phyloP scores from a whole-genome alignment of 2,113 vertebrate genomes.

The Dipodomys spectabilis region DNA sequence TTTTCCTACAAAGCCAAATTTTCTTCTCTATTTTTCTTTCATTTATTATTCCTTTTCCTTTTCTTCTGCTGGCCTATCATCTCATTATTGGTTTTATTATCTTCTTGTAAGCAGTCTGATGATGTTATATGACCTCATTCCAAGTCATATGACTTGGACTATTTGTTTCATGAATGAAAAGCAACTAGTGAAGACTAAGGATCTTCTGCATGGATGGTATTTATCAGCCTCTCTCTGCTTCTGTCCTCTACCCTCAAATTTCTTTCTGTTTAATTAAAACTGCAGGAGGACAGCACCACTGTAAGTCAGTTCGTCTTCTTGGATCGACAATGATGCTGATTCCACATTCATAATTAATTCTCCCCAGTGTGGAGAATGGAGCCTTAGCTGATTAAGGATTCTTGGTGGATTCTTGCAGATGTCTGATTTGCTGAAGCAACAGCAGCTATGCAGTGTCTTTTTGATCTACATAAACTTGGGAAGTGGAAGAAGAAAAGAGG shows the following conservation, averaged over 20 bases:
- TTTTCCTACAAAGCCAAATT: neutral
- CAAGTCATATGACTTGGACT: neutral
- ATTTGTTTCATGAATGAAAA: conserved; percentile 40
- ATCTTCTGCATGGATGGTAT: neutral
- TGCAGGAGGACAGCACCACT: neutral
- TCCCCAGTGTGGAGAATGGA: conserved; percentile 41
- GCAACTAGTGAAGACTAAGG: neutral
- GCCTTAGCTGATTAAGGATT: conserved; percentile 54
- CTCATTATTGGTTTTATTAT: conserved; percentile 4
- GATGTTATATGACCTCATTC: neutral
- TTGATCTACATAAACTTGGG: conserved; percentile 78
- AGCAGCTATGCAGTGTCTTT: conserved; percentile 67
- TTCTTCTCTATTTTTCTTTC: neutral
- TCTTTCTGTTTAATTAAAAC: conserved; percentile 57
- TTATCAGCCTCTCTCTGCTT: neutral
- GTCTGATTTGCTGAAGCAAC: conserved; percentile 63
- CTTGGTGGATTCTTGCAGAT: conserved; percentile 54
- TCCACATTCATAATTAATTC: conserved; percentile 59
- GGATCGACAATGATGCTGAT: conserved; percentile 42
- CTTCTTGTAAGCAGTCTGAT: neutral
- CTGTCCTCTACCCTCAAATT: neutral
- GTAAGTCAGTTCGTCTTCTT: neutral
- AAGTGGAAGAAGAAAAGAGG: conserved; percentile 74
- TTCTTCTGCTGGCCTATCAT: neutral
- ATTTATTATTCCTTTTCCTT: neutral